Conservation (phyloP, 2,888 invertebrate genomes). For the Apotomis turbidana region DNA sequence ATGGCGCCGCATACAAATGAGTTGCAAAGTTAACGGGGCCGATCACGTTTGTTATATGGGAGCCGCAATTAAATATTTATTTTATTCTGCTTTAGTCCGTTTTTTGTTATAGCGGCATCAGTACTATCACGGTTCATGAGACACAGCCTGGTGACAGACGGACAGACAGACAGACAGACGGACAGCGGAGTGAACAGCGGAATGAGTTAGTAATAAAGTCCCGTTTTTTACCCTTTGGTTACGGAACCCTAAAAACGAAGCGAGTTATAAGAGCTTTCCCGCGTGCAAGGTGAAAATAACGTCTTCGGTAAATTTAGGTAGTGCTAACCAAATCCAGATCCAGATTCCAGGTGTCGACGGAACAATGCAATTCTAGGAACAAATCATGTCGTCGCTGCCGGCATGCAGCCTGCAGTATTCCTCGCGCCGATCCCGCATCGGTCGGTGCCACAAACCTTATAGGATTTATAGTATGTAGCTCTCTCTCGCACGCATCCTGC, state of each 20-base stretch:
- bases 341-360: conserved; percentile 75
- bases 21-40: no score
- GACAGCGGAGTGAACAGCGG: no score
- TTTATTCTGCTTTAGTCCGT: no score
- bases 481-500: conserved; percentile 4
- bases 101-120: no score
- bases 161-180: no score
- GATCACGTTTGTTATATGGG: no score
- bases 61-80: no score
- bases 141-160: no score
- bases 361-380: conserved; percentile 76
- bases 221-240: no score
- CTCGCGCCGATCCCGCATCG: conserved; percentile 36
- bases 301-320: conserved; percentile 47
- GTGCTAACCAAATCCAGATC: conserved; percentile 73
- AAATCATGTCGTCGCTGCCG: conserved; percentile 64
- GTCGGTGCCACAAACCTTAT: background rate
- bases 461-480: background rate
- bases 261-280: conserved; percentile 25
- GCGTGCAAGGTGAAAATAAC: conserved; percentile 29
- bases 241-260: conserved; percentile 3
- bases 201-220: no score
- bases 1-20: no score
- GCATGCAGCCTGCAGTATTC: conserved; percentile 44
- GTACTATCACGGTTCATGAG: no score